phyloP scores from a whole-genome alignment of 2,888 invertebrate genomes.

The Drosophila villosipedis region DNA sequence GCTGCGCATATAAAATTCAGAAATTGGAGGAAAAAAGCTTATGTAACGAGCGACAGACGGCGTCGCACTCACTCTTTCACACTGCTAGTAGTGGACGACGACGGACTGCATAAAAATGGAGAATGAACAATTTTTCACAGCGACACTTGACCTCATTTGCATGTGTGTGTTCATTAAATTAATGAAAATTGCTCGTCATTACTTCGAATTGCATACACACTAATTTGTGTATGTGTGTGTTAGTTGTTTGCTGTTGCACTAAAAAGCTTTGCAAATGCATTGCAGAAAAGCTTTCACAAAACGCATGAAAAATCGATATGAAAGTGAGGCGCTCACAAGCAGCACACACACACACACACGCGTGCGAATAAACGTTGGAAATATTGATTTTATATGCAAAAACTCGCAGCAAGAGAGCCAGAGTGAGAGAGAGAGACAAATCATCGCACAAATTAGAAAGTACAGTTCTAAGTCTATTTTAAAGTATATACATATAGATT shows the following conservation, averaged over 20 bases:
- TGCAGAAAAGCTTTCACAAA: conserved; percentile 64
- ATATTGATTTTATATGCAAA: conserved; percentile 78
- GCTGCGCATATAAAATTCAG: conserved; percentile 38
- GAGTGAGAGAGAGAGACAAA: conserved; percentile 42
- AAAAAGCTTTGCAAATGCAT: conserved; percentile 60
- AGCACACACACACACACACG: conserved; percentile 28
- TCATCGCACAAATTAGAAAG: conserved; percentile 70
- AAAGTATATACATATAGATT: conserved; percentile 43
- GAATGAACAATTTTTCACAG: conserved; percentile 62
- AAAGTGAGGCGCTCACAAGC: conserved; percentile 58
- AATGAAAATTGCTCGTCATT: conserved; percentile 64
- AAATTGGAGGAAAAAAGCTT: conserved; percentile 66
- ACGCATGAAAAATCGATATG: conserved; percentile 74
- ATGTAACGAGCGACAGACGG: conserved; percentile 59
- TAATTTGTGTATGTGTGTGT: conserved; percentile 2
- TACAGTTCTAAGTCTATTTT: conserved; percentile 70
- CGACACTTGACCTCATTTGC: conserved; percentile 81
- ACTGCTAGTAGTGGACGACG: conserved; percentile 4
- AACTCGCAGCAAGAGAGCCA: conserved; percentile 47
- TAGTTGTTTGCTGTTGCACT: conserved; percentile 36
- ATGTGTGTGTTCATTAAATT: conserved; percentile 62
- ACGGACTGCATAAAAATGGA: conserved; percentile 42
- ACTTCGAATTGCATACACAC: conserved; percentile 51
- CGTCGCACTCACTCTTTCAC: conserved; percentile 43
- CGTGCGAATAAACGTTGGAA: conserved; percentile 53